phyloP scores from a whole-genome alignment of 2,888 invertebrate species.

The Tyria jacobaeae region DNA sequence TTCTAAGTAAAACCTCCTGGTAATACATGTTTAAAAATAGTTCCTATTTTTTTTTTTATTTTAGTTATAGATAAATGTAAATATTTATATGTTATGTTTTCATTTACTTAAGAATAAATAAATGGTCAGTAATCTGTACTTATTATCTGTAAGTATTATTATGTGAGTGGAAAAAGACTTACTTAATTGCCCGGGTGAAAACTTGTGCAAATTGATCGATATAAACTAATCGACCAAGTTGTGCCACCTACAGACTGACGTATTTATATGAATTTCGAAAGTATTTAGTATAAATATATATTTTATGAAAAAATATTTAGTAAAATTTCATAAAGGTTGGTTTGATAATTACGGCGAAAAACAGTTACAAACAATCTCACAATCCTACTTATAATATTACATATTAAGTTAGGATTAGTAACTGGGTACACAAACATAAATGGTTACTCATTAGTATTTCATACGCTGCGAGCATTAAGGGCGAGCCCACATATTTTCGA shows the following conservation, averaged over 20 bases:
- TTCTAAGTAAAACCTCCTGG: too few relatives aligned
- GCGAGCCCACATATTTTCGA: constrained; percentile 55
- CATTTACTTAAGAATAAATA: too few relatives aligned
- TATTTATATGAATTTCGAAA: too few relatives aligned
- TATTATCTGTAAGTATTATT: too few relatives aligned
- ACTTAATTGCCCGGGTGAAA: background rate
- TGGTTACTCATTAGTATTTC: constrained; percentile 47
- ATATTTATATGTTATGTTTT: too few relatives aligned
- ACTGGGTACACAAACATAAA: constrained; percentile 26
- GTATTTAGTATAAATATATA: too few relatives aligned
- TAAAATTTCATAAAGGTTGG: background rate
- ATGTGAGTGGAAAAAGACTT: background rate
- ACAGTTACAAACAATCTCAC: background rate
- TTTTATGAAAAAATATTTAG: too few relatives aligned
- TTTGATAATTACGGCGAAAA: background rate
- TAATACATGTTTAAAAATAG: too few relatives aligned
- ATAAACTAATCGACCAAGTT: background rate
- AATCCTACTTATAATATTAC: background rate
- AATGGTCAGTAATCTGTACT: too few relatives aligned
- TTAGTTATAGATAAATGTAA: too few relatives aligned
- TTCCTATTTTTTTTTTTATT: too few relatives aligned
- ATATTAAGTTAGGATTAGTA: background rate
- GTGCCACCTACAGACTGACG: too few relatives aligned
- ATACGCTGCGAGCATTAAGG: constrained; percentile 41
- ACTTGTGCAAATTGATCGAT: background rate